A percentile compares a stretch with the other conserved stretches of the same genome.
Evolutionary conservation across 2,888 invertebrate species (phyloP).

Genomic region (Lasiommata megera): DNA sequence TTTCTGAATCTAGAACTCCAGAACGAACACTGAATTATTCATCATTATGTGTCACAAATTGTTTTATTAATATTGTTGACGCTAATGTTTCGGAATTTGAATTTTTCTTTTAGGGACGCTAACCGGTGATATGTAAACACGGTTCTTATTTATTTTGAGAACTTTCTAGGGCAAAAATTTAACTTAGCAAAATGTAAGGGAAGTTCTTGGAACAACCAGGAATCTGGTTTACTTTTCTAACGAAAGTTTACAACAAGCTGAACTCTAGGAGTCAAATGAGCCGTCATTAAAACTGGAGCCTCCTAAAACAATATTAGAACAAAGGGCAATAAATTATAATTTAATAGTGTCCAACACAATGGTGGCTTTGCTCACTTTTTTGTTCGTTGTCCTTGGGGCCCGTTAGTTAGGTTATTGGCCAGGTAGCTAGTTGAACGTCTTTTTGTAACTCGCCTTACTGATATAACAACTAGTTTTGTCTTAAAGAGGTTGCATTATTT

Average conservation of each 20-base stretch:
- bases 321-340: slow-evolving; percentile 58
- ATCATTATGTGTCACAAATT: too few relatives aligned
- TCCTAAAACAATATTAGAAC: slow-evolving; percentile 41
- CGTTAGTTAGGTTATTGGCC: slow-evolving; percentile 46
- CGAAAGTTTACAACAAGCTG: background rate
- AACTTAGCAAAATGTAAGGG: too few relatives aligned
- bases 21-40: too few relatives aligned
- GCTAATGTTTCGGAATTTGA: too few relatives aligned
- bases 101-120: too few relatives aligned
- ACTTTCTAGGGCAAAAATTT: too few relatives aligned
- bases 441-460: slow-evolving; percentile 21
- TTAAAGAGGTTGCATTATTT: too few relatives aligned
- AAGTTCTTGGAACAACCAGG: too few relatives aligned
- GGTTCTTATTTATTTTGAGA: too few relatives aligned
- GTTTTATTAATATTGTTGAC: too few relatives aligned
- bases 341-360: slow-evolving; percentile 63
- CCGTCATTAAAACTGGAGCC: slow-evolving; percentile 10
- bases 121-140: too few relatives aligned
- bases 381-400: slow-evolving; percentile 48
- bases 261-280: slow-evolving; percentile 10
- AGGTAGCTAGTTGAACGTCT: slow-evolving; percentile 45
- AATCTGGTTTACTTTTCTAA: background rate
- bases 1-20: too few relatives aligned
- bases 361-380: slow-evolving; percentile 52
- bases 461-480: background rate